Evolutionary conservation across 2,888 invertebrate species (phyloP).

Genomic region (Didymodactylos carnosus): DNA sequence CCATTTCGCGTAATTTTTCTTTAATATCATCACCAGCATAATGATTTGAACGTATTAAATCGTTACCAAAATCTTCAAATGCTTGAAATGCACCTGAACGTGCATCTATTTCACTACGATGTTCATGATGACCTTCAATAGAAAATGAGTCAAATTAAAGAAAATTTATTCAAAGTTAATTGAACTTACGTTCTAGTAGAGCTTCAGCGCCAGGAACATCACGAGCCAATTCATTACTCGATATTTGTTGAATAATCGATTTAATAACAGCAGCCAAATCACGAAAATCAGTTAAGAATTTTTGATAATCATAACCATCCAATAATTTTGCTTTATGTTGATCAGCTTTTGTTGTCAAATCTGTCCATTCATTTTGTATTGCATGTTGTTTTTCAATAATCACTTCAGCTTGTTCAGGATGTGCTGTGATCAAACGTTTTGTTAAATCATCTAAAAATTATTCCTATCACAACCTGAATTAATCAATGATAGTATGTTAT

Average conservation of each 20-base stretch:
- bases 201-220: slow-evolving; percentile 99
- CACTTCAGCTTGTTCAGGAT: slow-evolving; percentile 93
- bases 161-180: too few species aligned
- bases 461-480: too few species aligned
- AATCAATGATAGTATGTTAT: not conserved
- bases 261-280: slow-evolving; percentile 96
- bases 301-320: slow-evolving; percentile 89
- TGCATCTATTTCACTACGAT: slow-evolving; percentile 82
- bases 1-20: slow-evolving; percentile 75
- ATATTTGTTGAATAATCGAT: slow-evolving; percentile 90
- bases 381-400: slow-evolving; percentile 90
- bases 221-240: slow-evolving; percentile 85
- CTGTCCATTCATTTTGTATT: slow-evolving; percentile 93
- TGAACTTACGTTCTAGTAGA: slow-evolving; percentile 79
- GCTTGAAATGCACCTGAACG: slow-evolving; percentile 91
- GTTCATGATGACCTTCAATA: slow-evolving; percentile 39
- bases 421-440: slow-evolving; percentile 70
- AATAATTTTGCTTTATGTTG: slow-evolving; percentile 81
- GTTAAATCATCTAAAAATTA: slow-evolving; percentile 63
- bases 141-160: too few species aligned
- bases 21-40: slow-evolving; percentile 89
- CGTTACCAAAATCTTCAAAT: slow-evolving; percentile 87
- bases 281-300: slow-evolving; percentile 73
- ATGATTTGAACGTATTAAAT: slow-evolving; percentile 77
- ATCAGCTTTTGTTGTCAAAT: slow-evolving; percentile 79